phyloP scores from a whole-genome alignment of 2,797 vertebrate genomes.

The Crenichthys baileyi region DNA sequence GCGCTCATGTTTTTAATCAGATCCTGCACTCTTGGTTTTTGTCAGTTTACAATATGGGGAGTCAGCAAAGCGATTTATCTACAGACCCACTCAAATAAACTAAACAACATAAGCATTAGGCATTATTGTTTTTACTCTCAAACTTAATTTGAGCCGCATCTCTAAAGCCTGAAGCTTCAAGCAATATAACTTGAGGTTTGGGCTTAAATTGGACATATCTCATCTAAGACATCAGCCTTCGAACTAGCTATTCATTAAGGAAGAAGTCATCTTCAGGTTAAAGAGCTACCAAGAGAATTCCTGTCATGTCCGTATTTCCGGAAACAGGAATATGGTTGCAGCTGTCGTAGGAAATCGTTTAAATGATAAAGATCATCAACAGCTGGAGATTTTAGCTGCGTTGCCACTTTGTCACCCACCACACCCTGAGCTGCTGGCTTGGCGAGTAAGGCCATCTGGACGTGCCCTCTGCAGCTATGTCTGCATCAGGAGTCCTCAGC shows the following conservation, averaged over 20 bases:
- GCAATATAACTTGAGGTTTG: background rate
- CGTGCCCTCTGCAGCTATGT: constrained; percentile 80
- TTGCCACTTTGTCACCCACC: constrained; percentile 69
- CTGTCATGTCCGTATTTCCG: constrained; percentile 45
- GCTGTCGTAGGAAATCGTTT: constrained; percentile 67
- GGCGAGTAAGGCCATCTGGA: constrained; percentile 79
- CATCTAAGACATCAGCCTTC: background rate
- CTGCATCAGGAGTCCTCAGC: constrained; percentile 60
- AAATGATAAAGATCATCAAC: constrained; percentile 68
- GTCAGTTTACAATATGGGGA: background rate
- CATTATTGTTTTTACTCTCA: background rate
- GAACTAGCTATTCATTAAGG: background rate
- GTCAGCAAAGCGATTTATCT: background rate
- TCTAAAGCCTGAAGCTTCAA: background rate
- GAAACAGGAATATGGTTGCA: constrained; percentile 63
- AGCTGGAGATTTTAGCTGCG: constrained; percentile 56
- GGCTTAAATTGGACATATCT: background rate
- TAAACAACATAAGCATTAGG: no score
- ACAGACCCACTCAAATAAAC: background rate
- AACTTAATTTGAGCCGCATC: background rate
- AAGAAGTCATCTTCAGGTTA: constrained; percentile 22
- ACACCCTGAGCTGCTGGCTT: constrained; percentile 57
- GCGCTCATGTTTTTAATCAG: background rate
- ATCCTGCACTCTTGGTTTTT: background rate
- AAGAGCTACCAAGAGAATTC: constrained; percentile 48